Conservation (phyloP, 2,888 invertebrate genomes). For the Hartigia nigra region DNA sequence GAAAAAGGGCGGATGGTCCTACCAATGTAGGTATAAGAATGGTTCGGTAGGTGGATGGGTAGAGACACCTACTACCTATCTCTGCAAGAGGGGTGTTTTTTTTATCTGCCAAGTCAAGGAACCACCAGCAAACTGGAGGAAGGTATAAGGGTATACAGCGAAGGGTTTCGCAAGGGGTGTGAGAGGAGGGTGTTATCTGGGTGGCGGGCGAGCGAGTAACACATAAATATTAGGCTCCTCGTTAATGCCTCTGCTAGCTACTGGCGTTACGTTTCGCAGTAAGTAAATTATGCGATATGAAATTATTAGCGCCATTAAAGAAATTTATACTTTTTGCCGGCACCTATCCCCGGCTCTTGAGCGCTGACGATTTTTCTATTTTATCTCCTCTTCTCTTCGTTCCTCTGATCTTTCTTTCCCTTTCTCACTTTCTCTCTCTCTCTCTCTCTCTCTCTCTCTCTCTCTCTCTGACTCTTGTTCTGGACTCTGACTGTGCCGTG, state of each 20-base stretch:
- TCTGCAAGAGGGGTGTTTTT: slow-evolving; percentile 37
- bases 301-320: slow-evolving; percentile 67
- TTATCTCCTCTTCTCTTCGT: slow-evolving; percentile 46
- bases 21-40: background rate
- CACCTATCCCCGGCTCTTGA: slow-evolving; percentile 30
- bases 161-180: slow-evolving; percentile 22
- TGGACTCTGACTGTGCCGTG: background rate
- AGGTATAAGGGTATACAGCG: slow-evolving; percentile 24
- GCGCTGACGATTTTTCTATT: slow-evolving; percentile 60
- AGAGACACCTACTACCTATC: slow-evolving; percentile 40
- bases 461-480: no score
- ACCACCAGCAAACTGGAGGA: slow-evolving; percentile 22
- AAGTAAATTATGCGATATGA: slow-evolving; percentile 67
- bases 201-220: slow-evolving; percentile 61
- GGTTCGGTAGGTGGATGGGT: slow-evolving; percentile 24
- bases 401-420: slow-evolving; percentile 5
- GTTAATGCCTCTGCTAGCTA: slow-evolving; percentile 66
- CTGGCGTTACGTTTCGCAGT: slow-evolving; percentile 67
- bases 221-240: slow-evolving; percentile 67
- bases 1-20: background rate
- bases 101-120: slow-evolving; percentile 42
- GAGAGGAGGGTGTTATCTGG: slow-evolving; percentile 62
- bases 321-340: slow-evolving; percentile 64
- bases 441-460: background rate
- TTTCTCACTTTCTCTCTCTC: background rate